Evolutionary conservation across 2,797 vertebrate species (phyloP).

Genomic region (Pseudocheirus occidentalis): DNA sequence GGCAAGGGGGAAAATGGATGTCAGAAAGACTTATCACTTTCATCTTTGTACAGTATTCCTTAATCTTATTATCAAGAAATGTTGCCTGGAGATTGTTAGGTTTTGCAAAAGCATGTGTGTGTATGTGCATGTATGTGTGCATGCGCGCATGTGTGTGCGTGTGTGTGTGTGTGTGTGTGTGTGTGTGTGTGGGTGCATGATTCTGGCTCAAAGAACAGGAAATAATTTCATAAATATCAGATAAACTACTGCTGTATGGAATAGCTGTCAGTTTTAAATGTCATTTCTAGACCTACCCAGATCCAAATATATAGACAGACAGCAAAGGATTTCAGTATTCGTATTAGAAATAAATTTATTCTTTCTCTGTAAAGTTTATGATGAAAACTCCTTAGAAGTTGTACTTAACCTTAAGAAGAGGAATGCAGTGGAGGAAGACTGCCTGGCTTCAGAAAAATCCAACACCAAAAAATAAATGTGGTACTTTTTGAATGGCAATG

Average conservation of each 20-base stretch:
- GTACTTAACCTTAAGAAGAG: background rate
- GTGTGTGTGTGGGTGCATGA: background rate
- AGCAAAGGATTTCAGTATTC: slow-evolving; percentile 30
- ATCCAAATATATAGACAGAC: background rate
- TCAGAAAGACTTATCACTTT: slow-evolving; percentile 10
- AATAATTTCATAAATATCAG: slow-evolving; percentile 26
- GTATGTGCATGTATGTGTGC: background rate
- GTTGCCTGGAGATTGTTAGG: slow-evolving; percentile 2
- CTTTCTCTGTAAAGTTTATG: background rate
- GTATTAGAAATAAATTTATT: slow-evolving; percentile 11
- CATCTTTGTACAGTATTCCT: background rate
- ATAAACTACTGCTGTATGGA: background rate
- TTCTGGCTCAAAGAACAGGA: slow-evolving; percentile 14
- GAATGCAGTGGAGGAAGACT: background rate
- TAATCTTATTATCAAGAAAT: slow-evolving; percentile 50
- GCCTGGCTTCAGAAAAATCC: background rate
- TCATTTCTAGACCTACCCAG: background rate
- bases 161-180: background rate
- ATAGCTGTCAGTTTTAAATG: slow-evolving; percentile 17
- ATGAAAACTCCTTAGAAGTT: background rate
- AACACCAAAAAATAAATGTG: background rate
- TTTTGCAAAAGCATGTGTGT: slow-evolving; percentile 48
- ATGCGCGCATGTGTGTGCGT: background rate
- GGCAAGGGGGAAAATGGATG: background rate
- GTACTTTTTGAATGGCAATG: background rate